A percentile compares a stretch with the other conserved stretches of the same genome.
Evolutionary conservation across 2,797 vertebrate species (phyloP).

Genomic region (Semaprochilodus insignis): DNA sequence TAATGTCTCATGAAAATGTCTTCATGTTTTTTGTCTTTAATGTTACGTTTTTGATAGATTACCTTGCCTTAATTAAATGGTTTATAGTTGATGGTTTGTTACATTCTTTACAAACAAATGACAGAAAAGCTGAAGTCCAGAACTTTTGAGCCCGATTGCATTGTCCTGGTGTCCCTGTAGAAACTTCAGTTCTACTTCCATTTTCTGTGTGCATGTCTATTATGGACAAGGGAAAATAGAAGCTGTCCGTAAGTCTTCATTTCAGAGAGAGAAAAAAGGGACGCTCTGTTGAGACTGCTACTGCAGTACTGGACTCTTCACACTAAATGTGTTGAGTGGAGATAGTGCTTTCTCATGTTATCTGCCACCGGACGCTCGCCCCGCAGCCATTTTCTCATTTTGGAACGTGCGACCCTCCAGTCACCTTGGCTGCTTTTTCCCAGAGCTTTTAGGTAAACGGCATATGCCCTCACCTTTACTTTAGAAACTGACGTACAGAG

Average conservation of each 20-base stretch:
- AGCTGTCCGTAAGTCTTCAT: constrained; percentile 44
- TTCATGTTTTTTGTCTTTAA: background rate
- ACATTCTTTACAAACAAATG: constrained; percentile 52
- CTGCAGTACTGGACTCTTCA: constrained; percentile 56
- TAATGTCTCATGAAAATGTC: background rate
- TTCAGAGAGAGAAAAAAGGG: constrained; percentile 46
- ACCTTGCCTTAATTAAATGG: background rate
- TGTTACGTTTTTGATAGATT: background rate
- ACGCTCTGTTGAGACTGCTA: constrained; percentile 65
- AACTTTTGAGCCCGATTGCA: background rate
- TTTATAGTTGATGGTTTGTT: background rate
- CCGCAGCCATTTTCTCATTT: constrained; percentile 81
- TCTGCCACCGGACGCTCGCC: constrained; percentile 74
- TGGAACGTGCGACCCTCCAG: constrained; percentile 77
- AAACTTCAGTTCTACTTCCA: constrained; percentile 38
- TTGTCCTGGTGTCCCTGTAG: background rate
- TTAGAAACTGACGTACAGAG: constrained; percentile 62
- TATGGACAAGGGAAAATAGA: constrained; percentile 41
- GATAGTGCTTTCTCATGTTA: constrained; percentile 82
- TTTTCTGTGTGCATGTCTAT: constrained; percentile 30
- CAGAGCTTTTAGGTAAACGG: constrained; percentile 77
- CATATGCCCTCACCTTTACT: constrained; percentile 66
- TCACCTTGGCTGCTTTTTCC: constrained; percentile 78
- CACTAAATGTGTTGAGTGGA: constrained; percentile 72
- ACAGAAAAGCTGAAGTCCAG: background rate